Conservation (phyloP, 2,888 invertebrate species). For the Drosophila cracens region DNA sequence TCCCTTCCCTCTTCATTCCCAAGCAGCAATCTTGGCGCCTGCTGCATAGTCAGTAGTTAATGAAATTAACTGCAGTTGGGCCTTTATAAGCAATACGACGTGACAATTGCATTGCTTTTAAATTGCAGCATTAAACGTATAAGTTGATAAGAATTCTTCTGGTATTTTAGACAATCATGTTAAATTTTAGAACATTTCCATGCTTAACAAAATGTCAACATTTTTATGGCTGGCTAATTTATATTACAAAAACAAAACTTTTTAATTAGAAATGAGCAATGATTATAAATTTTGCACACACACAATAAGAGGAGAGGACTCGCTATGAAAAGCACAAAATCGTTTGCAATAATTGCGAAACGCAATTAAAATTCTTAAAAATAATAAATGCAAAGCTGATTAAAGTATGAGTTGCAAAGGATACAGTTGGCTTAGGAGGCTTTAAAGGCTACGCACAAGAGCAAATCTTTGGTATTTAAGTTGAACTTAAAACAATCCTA, state of each 20-base stretch:
- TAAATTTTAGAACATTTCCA: background rate
- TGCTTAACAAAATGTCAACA: no score
- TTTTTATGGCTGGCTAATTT: background rate
- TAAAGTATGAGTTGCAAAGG: background rate
- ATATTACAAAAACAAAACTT: no score
- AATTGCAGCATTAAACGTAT: background rate
- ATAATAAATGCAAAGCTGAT: background rate
- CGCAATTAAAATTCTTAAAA: background rate
- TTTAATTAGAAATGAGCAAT: no score
- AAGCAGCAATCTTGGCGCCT: background rate
- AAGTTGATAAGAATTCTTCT: background rate
- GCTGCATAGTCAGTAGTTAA: slow-evolving; percentile 39
- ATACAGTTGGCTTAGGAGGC: background rate
- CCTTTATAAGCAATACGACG: slow-evolving; percentile 28
- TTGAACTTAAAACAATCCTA: background rate
- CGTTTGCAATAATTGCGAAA: background rate
- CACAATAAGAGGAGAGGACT: background rate
- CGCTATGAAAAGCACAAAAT: background rate
- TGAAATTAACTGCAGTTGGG: slow-evolving; percentile 44
- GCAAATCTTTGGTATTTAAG: background rate
- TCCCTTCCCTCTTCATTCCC: background rate
- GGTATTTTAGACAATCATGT: background rate
- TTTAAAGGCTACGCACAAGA: background rate
- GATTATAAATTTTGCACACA: background rate
- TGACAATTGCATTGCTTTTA: slow-evolving; percentile 17